Conservation (phyloP, 2,113 vertebrate genomes). For the Lepus europaeus region DNA sequence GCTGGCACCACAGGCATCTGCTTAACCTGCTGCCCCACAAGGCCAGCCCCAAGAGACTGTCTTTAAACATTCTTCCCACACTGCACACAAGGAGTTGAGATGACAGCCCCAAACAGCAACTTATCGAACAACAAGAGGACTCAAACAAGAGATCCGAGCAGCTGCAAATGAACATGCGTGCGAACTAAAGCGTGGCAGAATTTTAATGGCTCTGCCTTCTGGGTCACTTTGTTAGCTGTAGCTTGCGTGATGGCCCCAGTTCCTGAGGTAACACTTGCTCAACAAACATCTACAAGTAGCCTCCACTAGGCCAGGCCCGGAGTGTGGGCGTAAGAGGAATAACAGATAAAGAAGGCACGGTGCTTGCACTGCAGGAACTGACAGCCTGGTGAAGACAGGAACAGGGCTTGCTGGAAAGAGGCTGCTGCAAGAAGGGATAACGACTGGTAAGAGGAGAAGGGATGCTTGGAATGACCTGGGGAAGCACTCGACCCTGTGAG, state of each 20-base stretch:
- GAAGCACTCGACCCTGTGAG: slow-evolving; percentile 21
- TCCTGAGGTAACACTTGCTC: slow-evolving; percentile 39
- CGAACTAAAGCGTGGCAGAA: neutral
- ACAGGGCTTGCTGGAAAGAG: slow-evolving; percentile 75
- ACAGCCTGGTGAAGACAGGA: slow-evolving; percentile 47
- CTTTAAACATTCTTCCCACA: neutral
- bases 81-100: neutral
- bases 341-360: neutral
- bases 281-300: neutral
- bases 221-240: neutral
- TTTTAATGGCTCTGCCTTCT: neutral
- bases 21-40: too few species aligned
- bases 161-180: neutral
- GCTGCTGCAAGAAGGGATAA: slow-evolving; percentile 77
- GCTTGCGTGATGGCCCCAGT: neutral
- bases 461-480: slow-evolving; percentile 75
- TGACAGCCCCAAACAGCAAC: neutral
- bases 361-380: slow-evolving; percentile 77
- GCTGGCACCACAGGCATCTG: too few species aligned
- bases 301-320: accelerated
- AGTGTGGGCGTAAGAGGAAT: neutral
- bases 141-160: neutral
- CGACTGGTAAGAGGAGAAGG: slow-evolving; percentile 64
- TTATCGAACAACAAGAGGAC: neutral
- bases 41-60: too few species aligned